Evolutionary conservation across 1,140 invertebrate genomes (phyloP).

Genomic region (Brachionus calyciflorus): DNA sequence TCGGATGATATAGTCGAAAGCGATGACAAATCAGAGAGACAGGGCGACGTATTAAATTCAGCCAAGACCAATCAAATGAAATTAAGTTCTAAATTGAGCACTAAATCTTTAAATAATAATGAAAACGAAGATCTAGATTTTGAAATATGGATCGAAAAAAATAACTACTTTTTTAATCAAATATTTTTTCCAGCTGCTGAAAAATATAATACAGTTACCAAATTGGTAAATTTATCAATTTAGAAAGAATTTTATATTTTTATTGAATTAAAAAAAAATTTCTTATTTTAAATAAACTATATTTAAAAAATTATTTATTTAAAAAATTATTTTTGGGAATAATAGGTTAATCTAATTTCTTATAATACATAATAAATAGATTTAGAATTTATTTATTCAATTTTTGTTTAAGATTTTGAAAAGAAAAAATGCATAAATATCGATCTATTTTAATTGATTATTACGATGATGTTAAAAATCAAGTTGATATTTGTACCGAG

Average conservation of each 20-base stretch:
- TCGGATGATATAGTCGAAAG: neutral
- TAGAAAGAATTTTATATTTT: neutral
- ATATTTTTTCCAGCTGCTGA: conserved; percentile 38
- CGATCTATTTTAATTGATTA: too few species aligned
- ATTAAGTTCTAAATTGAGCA: neutral
- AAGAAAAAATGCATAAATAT: too few species aligned
- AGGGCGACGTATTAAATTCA: neutral
- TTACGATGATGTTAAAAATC: too few species aligned
- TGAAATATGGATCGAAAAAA: conserved; percentile 30
- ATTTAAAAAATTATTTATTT: too few species aligned
- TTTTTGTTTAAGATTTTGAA: too few species aligned
- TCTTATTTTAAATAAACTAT: too few species aligned
- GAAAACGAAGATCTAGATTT: neutral
- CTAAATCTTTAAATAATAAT: neutral
- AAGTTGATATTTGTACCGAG: too few species aligned
- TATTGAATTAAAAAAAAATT: too few species aligned
- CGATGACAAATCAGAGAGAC: neutral
- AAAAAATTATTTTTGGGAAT: too few species aligned
- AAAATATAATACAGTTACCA: conserved; percentile 22
- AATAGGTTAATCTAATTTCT: too few species aligned
- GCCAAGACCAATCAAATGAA: neutral
- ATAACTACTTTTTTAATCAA: conserved; percentile 34
- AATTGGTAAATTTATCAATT: neutral
- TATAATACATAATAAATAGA: too few species aligned
- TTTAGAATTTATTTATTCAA: too few species aligned